Percentiles rank a stretch among this genome's conserved stretches.
These are phyloP conservation scores for Timema cristinae DNA, from an alignment of 2,888 invertebrate species.

Conservation along the genomic window DNA sequence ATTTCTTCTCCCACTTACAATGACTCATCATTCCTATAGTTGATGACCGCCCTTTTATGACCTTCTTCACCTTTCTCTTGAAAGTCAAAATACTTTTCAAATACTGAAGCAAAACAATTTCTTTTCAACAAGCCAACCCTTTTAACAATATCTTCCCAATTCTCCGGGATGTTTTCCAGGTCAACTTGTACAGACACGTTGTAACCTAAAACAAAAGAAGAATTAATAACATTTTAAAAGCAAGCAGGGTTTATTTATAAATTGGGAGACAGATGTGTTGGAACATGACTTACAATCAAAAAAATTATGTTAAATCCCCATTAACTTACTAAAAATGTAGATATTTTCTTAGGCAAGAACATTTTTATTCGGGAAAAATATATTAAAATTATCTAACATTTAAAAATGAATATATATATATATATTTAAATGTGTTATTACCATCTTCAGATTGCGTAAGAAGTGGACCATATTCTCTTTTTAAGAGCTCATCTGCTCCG, in stretches of 20 bases:
- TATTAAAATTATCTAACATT: no score
- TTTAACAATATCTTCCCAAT: slow-evolving; percentile 85
- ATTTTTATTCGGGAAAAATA: no score
- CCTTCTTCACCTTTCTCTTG: slow-evolving; percentile 90
- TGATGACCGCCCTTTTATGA: slow-evolving; percentile 93
- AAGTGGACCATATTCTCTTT: slow-evolving; percentile 84
- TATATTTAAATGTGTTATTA: slow-evolving; percentile 39
- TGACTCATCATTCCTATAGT: slow-evolving; percentile 98
- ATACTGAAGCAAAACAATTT: slow-evolving; percentile 98
- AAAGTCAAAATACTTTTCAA: slow-evolving; percentile 98
- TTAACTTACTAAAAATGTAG: no score
- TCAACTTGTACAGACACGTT: slow-evolving; percentile 92
- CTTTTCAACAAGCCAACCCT: slow-evolving; percentile 92
- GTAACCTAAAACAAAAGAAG: slow-evolving; percentile 61
- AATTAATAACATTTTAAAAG: no score
- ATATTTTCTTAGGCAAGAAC: no score
- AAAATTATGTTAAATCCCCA: no score
- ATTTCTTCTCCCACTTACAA: slow-evolving; percentile 61
- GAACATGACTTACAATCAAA: no score
- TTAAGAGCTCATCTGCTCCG: slow-evolving; percentile 94
- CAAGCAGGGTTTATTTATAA: no score
- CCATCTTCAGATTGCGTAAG: slow-evolving; percentile 84
- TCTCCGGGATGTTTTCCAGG: slow-evolving; percentile 84
- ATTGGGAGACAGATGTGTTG: no score
- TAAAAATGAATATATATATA: no score